Base-by-base conservation (phyloP, 2,888 invertebrate species). In the Diogma glabrata region DNA sequence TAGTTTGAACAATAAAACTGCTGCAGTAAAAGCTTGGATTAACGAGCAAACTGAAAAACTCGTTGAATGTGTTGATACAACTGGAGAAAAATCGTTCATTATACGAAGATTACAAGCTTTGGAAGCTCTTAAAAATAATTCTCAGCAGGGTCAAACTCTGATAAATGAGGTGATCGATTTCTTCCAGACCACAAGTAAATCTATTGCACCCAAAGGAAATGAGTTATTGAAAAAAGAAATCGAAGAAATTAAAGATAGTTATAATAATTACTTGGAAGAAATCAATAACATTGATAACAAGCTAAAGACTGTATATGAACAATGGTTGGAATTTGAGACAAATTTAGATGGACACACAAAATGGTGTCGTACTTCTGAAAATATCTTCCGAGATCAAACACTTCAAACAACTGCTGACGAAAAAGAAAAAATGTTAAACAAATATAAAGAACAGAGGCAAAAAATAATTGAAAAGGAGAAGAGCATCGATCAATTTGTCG, bases 241-340 rank as follows among this genome's bases (percentile, higher is more conserved):
- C 43, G 75, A 78, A 33, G 80, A 80, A 53, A 67, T 89, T 50
- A 78, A 82, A 59, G 75, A 76, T 5, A 78, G 78, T 49, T 72
- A 87, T 53, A 77, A 77, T 46, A 81, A 81, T 58, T 80, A 85
- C 61, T 73, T 84, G 43, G 72, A 74, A 49, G 78, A 81, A 57
- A 80, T 87, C 53, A 78, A 78, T 60, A 75, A 77, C 23, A 79
- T 83, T 7, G 81, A 84, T 61, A 78, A 78, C 22, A 87, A 86
- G 61, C 79, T 91, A 53, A 81, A 83, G 56, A 77, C 79, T 53
- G 80, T 85, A 0, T 69, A 90, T 2, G 76, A 80, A 49, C 86
- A 87, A 64, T 95, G 95, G 95, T 78, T 83, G 57, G 82, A 83
- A 53, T 95, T 93, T 67, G 94, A 95, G 64, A 76, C 78, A 43